A percentile compares a stretch with the other conserved stretches of the same genome.
Conservation (phyloP, 2,888 invertebrate genomes). For the Drosophila ochracea region DNA sequence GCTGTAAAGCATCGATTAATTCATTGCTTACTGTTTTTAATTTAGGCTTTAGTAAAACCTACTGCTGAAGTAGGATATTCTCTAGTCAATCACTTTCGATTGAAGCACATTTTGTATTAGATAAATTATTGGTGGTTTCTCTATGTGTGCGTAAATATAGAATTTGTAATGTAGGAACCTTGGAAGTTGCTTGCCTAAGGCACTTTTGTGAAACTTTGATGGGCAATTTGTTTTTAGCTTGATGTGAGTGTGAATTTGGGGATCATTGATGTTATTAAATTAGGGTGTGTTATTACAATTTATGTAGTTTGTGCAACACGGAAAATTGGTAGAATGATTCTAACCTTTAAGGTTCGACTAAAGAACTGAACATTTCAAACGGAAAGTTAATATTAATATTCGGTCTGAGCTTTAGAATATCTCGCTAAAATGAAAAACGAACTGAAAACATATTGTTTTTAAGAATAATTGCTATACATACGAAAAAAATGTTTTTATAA, state of each 20-base stretch:
- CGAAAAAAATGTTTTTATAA: fast-evolving
- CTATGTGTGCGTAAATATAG: constrained; percentile 20
- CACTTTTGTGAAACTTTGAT: constrained; percentile 58
- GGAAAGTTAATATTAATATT: not conserved
- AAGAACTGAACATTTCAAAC: not conserved
- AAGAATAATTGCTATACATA: no score
- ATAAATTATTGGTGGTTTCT: constrained; percentile 59
- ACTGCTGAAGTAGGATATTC: constrained; percentile 3
- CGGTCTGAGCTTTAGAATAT: not conserved
- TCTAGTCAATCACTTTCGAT: not conserved
- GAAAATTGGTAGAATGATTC: not conserved
- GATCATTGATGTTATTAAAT: constrained; percentile 54
- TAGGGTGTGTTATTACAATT: constrained; percentile 18
- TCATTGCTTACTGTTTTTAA: not conserved
- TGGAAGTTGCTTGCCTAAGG: constrained; percentile 50
- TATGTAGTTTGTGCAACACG: constrained; percentile 9
- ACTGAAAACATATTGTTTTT: no score
- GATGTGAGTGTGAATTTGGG: constrained; percentile 54
- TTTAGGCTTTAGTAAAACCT: not conserved
- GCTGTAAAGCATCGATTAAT: not conserved
- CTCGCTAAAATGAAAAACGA: no score
- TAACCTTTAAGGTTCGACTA: not conserved
- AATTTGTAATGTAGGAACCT: constrained; percentile 41
- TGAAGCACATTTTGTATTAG: constrained; percentile 21
- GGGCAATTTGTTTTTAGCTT: constrained; percentile 54